Evolutionary conservation across 2,888 invertebrate species (phyloP), one percentile per base, ranked within the genome.

Genomic region (Eumacrocentrus americanus): DNA sequence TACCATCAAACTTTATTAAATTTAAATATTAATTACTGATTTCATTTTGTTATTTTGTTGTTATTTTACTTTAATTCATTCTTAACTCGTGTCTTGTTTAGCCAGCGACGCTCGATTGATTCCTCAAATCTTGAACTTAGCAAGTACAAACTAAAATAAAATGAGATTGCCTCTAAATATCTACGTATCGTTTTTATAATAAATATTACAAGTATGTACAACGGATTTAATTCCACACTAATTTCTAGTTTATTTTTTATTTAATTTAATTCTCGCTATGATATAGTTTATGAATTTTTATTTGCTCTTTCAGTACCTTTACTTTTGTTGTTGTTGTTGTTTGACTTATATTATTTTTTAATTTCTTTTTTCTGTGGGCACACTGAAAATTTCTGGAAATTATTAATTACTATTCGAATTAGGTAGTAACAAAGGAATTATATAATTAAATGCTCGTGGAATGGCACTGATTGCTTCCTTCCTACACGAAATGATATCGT

Each of bases 141-240:
- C 57, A 47, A 58, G 56, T 29, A n/a, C 23, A 46, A 51, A 61
- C 54, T 64, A 63, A 61, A 51, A 29, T 61, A 61, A 60, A 59
- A 51, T 55, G 53, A 59, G 60, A 61, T 58, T 61, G 7, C 44
- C 23, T 35, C 53, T 29, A 37, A 57, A 53, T 64, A 62, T 64
- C 64, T 61, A 64, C 53, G 54, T 47, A 42, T 55, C 53, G 34
- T 44, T 22, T 71, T 74, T 68, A 61, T 64, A 76, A 80, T 80
- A 80, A 79, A 80, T 79, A 79, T 80, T 80, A 80, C 80, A 80
- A 76, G 66, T 80, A 80, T 80, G 70, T 80, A 80, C 80, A 80
- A 65, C 66, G 64, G 67, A 64, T 65, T 58, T 47, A 44, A 51
- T 63, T 68, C 61, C 58, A 56, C 62, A 53, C 63, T 65, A 57